Evolutionary conservation across 1,140 invertebrate genomes (phyloP).

Genomic region (Pseudomyrmex dendroicus): DNA sequence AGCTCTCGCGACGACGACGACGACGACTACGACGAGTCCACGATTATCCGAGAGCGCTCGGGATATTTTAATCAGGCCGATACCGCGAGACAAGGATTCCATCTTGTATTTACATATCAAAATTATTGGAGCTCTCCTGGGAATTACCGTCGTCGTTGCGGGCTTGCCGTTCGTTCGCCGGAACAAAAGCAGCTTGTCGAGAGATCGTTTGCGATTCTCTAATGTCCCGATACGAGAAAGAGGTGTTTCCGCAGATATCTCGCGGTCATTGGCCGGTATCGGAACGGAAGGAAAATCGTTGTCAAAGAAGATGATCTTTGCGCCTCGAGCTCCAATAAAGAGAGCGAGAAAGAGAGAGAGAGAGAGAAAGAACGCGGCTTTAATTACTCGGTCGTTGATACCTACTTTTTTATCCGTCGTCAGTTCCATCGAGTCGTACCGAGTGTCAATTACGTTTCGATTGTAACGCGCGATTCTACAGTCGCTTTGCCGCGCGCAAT

Average conservation of each 20-base stretch:
- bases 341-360: too few species aligned
- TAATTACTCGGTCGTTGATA: conserved; percentile 64
- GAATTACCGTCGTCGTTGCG: conserved; percentile 62
- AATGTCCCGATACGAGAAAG: conserved; percentile 56
- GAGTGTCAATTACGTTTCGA: conserved; percentile 43
- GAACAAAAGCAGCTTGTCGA: conserved; percentile 60
- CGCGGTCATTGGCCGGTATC: conserved; percentile 38
- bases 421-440: conserved; percentile 31
- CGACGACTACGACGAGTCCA: conserved; percentile 10
- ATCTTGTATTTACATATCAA: conserved; percentile 76
- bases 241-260: conserved; percentile 32
- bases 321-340: background rate
- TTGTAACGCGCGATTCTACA: background rate
- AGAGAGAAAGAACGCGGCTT: conserved; percentile 12
- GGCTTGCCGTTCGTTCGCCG: conserved; percentile 36
- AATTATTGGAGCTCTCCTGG: conserved; percentile 72
- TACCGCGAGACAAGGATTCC: conserved; percentile 67
- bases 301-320: conserved; percentile 62
- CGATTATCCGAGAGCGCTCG: conserved; percentile 67
- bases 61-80: conserved; percentile 75
- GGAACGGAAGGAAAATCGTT: conserved; percentile 27
- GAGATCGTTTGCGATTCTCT: conserved; percentile 60
- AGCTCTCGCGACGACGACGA: conserved; percentile 41
- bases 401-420: conserved; percentile 11
- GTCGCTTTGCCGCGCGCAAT: background rate